Conservation (phyloP, 2,113 vertebrate species). For the Gambusia holbrooki region DNA sequence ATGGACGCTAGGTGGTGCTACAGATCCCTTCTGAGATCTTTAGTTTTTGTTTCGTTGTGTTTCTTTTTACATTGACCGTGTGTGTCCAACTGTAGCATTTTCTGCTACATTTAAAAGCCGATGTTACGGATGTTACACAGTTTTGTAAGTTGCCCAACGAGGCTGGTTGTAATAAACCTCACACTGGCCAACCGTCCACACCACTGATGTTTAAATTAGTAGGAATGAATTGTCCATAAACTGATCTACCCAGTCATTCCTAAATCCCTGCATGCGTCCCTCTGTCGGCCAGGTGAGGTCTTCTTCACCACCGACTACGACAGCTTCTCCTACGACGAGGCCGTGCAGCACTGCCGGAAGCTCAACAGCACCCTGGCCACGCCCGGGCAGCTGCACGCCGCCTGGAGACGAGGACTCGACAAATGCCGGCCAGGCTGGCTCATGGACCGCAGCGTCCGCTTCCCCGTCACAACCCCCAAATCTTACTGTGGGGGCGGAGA, state of each 20-base stretch:
- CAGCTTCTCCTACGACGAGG: slow-evolving; percentile 89
- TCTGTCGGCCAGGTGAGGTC: slow-evolving; percentile 84
- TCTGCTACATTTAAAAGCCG: too few species aligned
- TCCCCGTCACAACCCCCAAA: slow-evolving; percentile 85
- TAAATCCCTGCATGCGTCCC: neutral
- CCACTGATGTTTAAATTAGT: neutral
- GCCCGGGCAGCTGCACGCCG: slow-evolving; percentile 87
- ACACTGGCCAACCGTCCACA: neutral
- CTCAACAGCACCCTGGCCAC: slow-evolving; percentile 89
- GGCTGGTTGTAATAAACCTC: too few species aligned
- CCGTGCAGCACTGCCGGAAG: slow-evolving; percentile 83
- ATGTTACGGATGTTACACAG: too few species aligned
- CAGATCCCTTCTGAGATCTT: too few species aligned
- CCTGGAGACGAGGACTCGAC: slow-evolving; percentile 91
- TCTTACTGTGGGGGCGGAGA: slow-evolving; percentile 84
- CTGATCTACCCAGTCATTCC: neutral
- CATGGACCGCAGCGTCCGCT: slow-evolving; percentile 89
- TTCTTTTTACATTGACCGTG: too few species aligned
- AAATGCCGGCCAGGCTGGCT: slow-evolving; percentile 93
- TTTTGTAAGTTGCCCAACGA: too few species aligned
- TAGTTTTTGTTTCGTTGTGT: too few species aligned
- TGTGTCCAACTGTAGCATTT: too few species aligned
- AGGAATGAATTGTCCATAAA: neutral
- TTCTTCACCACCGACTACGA: slow-evolving; percentile 87
- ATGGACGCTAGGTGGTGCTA: too few species aligned